Evolutionary conservation across 2,888 invertebrate genomes (phyloP), one percentile per base, ranked within the genome.

Genomic region (Dryobotodes eremita): DNA sequence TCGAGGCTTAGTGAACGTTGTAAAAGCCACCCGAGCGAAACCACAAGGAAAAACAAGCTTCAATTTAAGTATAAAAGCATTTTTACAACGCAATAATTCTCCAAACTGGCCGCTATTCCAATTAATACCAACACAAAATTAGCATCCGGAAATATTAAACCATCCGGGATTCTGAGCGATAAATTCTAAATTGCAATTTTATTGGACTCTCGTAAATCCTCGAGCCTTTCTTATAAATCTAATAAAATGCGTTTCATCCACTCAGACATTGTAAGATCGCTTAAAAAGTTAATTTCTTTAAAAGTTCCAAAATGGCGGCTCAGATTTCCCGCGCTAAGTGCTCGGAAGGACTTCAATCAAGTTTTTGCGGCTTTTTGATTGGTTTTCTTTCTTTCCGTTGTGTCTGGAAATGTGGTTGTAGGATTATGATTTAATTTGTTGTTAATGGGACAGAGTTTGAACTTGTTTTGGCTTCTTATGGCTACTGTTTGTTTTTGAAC

Each of bases 141-240:
- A 79, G 84, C 80, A 86, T 82, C 66, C n/a, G 36, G 69, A 79
- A 82, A 80, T 86, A 86, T 86, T 74, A 82, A 77, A 71, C 62
- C 62, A 84, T 68, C 66, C 31, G 57, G 36, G 77, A 53, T 75
- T 69, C 66, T 31, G 53, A 68, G 68, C 76, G 71, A 79, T 89
- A 90, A 88, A 87, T 86, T 66, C 46, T 68, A 74, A 86, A 90
- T 91, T 86, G 88, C 85, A 84, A 85, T 90, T 92, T 91, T 91
- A 91, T 87, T 88, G 79, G 84, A 50, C 84, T 62, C 82, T 87
- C 89, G 91, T 92, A 92, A 92, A 91, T 90, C 86, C 81, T 65
- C 42, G 57, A 79, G 79, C 70, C 72, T 80, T 83, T 84, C 86
- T 84, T 78, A 82, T 74, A 82, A 89, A 91, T 88, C 87, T 91